Evolutionary conservation across 2,113 vertebrate species (phyloP).

Genomic region (Turnix velox): DNA sequence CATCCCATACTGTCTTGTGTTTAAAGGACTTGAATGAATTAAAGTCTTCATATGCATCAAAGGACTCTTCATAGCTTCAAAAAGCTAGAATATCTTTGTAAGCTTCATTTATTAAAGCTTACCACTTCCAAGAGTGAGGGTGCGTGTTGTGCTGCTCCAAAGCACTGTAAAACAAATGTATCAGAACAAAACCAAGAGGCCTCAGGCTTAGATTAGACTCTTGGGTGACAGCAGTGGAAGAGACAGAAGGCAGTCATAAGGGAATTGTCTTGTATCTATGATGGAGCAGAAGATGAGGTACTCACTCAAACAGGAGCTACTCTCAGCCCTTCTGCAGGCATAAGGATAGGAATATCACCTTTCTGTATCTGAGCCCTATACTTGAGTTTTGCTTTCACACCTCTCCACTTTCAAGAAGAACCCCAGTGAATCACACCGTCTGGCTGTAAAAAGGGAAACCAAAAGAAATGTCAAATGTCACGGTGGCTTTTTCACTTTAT

Average conservation of each 20-base stretch:
- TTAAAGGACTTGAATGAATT: not conserved
- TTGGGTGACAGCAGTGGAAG: not conserved
- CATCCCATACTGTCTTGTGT: not conserved
- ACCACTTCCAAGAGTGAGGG: not conserved
- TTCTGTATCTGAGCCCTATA: not conserved
- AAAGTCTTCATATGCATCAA: not conserved
- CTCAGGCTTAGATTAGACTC: not conserved
- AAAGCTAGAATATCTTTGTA: not conserved
- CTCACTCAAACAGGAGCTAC: not conserved
- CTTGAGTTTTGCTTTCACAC: conserved; percentile 33
- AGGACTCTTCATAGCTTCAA: not conserved
- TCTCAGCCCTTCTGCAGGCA: not conserved
- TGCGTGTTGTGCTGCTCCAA: not conserved
- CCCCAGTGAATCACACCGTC: conserved; percentile 53
- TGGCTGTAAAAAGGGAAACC: conserved; percentile 56
- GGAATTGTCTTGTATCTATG: not conserved
- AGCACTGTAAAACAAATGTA: not conserved
- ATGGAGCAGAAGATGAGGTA: not conserved
- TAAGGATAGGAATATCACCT: not conserved
- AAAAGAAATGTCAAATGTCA: conserved; percentile 58
- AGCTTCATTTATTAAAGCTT: not conserved
- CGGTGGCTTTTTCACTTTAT: conserved; percentile 25
- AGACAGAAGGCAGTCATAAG: not conserved
- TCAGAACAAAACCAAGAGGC: not conserved
- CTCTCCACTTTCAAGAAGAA: conserved; percentile 40